Evolutionary conservation across 1,140 invertebrate genomes (phyloP).

Genomic region (Sycobia sp.): DNA sequence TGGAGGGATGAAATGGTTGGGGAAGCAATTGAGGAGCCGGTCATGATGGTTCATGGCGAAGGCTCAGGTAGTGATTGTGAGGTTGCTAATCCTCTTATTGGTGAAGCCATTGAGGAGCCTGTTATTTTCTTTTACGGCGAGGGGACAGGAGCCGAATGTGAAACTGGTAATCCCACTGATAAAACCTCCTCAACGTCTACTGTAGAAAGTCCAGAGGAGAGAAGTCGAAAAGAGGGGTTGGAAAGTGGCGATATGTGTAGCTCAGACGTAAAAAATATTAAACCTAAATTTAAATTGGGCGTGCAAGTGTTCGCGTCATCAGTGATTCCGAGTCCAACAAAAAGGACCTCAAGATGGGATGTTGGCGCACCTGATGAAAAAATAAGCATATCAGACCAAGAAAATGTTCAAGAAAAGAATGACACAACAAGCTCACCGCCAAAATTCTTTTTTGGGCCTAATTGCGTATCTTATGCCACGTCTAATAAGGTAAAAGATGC

Average conservation of each 20-base stretch:
- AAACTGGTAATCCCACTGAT: conserved; percentile 67
- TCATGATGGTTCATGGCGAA: conserved; percentile 74
- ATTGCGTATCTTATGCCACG: conserved; percentile 54
- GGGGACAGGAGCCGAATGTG: conserved; percentile 74
- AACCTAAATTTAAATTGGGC: conserved; percentile 56
- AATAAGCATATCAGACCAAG: conserved; percentile 47
- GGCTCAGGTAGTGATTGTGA: conserved; percentile 76
- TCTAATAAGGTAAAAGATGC: conserved; percentile 10
- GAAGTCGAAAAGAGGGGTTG: background rate
- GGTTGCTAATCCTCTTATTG: conserved; percentile 60
- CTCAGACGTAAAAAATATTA: conserved; percentile 18
- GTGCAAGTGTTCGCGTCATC: conserved; percentile 55
- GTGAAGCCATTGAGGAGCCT: conserved; percentile 75
- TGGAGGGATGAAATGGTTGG: conserved; percentile 64
- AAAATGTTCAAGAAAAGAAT: conserved; percentile 5
- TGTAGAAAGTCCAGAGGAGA: background rate
- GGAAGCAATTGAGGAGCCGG: conserved; percentile 75
- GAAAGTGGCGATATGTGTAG: conserved; percentile 1
- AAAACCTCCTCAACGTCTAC: background rate
- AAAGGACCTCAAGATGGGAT: conserved; percentile 62
- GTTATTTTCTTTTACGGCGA: conserved; percentile 74
- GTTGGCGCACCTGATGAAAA: conserved; percentile 52
- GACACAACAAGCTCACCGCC: conserved; percentile 40
- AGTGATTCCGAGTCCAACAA: conserved; percentile 34
- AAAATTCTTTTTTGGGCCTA: conserved; percentile 60